These are phyloP conservation scores for Beroe ovata DNA, from an alignment of 37 sponge, comb jelly and placozoan genomes.

Conservation along the genomic window DNA sequence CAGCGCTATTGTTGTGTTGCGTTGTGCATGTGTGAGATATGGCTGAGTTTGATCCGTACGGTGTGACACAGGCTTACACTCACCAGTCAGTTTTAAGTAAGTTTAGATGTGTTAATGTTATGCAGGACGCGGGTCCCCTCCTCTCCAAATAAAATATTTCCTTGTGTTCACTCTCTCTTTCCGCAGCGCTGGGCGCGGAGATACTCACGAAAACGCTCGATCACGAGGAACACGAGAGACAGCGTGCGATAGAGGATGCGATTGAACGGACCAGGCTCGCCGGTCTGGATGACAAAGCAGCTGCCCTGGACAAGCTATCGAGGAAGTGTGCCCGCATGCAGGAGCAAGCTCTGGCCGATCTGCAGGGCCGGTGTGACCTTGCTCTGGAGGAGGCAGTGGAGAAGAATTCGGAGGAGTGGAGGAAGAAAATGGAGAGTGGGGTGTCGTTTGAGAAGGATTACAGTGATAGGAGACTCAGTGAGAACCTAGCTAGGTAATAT, in stretches of 20 bases:
- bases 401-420: conserved; percentile 12
- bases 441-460: conserved; percentile 61
- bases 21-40: not conserved
- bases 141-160: no score
- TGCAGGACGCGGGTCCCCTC: no score
- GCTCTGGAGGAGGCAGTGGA: conserved; percentile 36
- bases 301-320: conserved; percentile 47
- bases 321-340: conserved; percentile 24
- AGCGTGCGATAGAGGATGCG: conserved; percentile 58
- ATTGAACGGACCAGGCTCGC: conserved; percentile 10
- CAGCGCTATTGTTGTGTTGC: not conserved
- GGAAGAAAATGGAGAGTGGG: conserved; percentile 9
- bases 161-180: no score
- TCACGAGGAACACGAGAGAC: conserved; percentile 51
- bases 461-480: conserved; percentile 23
- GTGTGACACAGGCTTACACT: conserved; percentile 36
- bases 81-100: conserved; percentile 23
- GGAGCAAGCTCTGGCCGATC: conserved; percentile 30
- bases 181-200: no score
- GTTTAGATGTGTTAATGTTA: not conserved
- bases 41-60: conserved; percentile 54
- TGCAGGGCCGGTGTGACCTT: conserved; percentile 57
- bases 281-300: conserved; percentile 3
- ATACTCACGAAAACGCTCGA: conserved; percentile 50
- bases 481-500: conserved; percentile 40